These are phyloP conservation scores for Bubo blakistoni DNA, from an alignment of 2,113 vertebrate species.

Conservation along the genomic window DNA sequence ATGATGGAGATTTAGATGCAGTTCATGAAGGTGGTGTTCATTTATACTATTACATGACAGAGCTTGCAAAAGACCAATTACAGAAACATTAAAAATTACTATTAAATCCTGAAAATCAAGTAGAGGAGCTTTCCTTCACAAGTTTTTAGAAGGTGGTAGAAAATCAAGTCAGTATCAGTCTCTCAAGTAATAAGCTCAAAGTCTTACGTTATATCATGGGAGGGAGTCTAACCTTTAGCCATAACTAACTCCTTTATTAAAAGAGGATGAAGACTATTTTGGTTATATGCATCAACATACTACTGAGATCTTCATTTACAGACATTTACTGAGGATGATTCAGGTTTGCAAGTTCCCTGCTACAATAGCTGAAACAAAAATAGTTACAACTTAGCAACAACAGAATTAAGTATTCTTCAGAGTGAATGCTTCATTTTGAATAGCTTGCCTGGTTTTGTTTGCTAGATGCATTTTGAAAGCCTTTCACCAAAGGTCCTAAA, in stretches of 20 bases:
- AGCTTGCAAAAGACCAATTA: background rate
- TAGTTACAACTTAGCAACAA: background rate
- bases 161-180: background rate
- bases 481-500: background rate
- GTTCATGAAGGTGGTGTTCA: background rate
- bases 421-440: background rate
- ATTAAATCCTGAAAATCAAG: background rate
- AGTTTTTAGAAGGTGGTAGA: background rate
- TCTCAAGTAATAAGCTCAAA: background rate
- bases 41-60: background rate
- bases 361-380: background rate
- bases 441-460: background rate
- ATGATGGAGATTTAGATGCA: background rate
- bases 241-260: background rate
- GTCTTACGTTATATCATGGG: background rate
- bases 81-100: background rate
- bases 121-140: background rate
- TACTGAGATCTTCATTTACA: background rate
- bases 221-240: background rate
- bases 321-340: accelerated
- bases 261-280: background rate
- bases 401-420: background rate
- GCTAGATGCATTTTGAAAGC: background rate
- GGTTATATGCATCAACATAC: background rate
- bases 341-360: background rate